These are phyloP conservation scores for Pseudomyrmex flavicornis DNA, from an alignment of 1,140 invertebrate species.

Conservation along the genomic window DNA sequence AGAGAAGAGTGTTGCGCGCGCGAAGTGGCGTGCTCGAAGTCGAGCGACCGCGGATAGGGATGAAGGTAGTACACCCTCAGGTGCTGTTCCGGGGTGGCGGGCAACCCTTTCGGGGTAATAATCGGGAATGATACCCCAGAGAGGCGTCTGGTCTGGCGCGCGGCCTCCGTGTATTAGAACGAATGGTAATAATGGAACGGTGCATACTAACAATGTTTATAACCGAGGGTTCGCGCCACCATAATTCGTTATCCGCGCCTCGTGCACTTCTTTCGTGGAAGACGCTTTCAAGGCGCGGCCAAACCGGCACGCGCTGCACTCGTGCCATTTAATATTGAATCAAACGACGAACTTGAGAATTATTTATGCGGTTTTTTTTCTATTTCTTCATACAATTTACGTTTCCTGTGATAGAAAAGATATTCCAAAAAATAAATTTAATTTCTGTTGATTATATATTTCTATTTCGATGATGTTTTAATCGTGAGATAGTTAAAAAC, in stretches of 20 bases:
- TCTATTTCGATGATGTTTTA: not conserved
- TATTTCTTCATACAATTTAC: not conserved
- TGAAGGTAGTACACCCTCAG: slow-evolving; percentile 80
- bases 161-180: slow-evolving; percentile 80
- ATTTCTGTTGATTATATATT: slow-evolving; percentile 9
- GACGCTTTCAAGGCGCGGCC: slow-evolving; percentile 30
- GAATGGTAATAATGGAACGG: slow-evolving; percentile 81
- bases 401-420: too few relatives aligned
- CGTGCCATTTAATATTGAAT: not conserved
- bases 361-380: not conserved
- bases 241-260: slow-evolving; percentile 32
- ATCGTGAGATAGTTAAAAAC: not conserved
- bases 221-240: slow-evolving; percentile 43
- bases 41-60: slow-evolving; percentile 44
- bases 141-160: slow-evolving; percentile 72
- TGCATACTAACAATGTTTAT: slow-evolving; percentile 77
- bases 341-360: not conserved
- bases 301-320: not conserved
- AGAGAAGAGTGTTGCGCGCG: slow-evolving; percentile 24
- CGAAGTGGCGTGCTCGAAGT: slow-evolving; percentile 35
- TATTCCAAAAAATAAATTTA: not conserved
- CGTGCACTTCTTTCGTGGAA: slow-evolving; percentile 20
- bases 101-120: slow-evolving; percentile 84
- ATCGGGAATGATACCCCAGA: slow-evolving; percentile 83
- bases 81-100: slow-evolving; percentile 77